Evolutionary conservation across 2,797 vertebrate species (phyloP), one percentile per base, ranked within the genome.

Genomic region (Silurus lanzhouensis): DNA sequence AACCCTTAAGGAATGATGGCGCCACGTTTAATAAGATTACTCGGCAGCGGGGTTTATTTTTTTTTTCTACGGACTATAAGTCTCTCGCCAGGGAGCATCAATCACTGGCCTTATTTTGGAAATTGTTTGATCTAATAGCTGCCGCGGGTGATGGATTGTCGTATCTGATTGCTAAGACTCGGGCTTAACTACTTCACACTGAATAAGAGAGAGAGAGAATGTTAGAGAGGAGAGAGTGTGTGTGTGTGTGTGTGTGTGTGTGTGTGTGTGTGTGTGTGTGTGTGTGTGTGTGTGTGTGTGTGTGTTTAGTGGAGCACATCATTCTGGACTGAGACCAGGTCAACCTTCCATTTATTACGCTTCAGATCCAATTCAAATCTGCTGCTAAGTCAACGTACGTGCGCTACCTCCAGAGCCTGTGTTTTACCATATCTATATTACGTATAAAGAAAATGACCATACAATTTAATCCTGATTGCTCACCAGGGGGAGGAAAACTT

Each of bases 71-170:
- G 22, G 83, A 85, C 82, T 82, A 84, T 76, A 85, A 89, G 80
- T 84, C 70, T 77, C 78, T 85, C 82, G 55, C 68, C 44, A 10
- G 66, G 79, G 77, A 48, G 76, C 76, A 87, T 87, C 86, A 76
- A 87, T 84, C 86, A 81, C 31, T 15, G 17, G 70, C 70, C 83
- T 81, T 76, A 76, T 84, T 87, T 87, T 81, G 82, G 78, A 84
- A 87, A 87, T 84, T 68, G 77, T 87, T 81, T 87, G 86, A 87
- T 81, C 38, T 86, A 80, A 74, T 84, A 81, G 83, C 85, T 75
- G 77, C 63, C 38, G 19, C 25, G 13, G 81, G 77, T 85, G 76
- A 86, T 85, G 52, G 25, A 86, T 58, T 5, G 70, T 48, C 48
- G 70, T 19, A 72, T 52, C 63, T 85, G 81, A 88, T 85, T 81